Base-by-base conservation (phyloP, 2,113 vertebrate species). In the Podarcis raffonei region DNA sequence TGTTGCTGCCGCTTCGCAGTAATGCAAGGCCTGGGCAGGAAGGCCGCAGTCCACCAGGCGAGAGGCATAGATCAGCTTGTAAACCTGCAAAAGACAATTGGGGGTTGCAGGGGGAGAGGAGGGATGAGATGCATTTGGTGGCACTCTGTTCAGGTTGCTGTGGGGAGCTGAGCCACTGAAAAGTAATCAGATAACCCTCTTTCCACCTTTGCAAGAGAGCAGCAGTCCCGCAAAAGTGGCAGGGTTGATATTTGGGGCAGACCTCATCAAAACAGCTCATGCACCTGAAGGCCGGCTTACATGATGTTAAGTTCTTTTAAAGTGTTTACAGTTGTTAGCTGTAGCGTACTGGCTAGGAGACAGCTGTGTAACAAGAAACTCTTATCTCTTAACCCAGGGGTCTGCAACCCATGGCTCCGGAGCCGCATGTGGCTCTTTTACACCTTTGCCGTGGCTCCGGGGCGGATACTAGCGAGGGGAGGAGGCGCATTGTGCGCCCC, bases 11-110 rank as follows among this genome's bases (percentile, higher is more conserved):
- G 97, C 97, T 95, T 99, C 98, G 0, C 98, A 99, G 95, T 99
- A 99, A 90, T 98, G 97, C 92, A 98, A 96, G 48, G 98, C 98
- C 93, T 97, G 98, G 27, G 97, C 97, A 1, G 96, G 83, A 12
- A 99, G 96, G 15, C 98, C 98, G 0, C 97, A 97, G 94, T 99
- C 98, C 0, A 97, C 95, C 96, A 99, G 95, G 6, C 98, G 97
- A 92, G 96, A 96, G 37, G 98, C 98, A 0, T 99, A 99, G 83
- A 99, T 96, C 82, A 99, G 96, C 92, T 99, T 99, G 90, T 98
- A 99, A 22, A 97, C 97, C 98, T 99, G 57, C 6, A 53, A 78
- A 92, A 81, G 92, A 83, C 66, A 78, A 89, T 30, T 3, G 4
- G 71, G 35, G 88, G 69, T 18, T 37, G 35, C 32, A 62, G 23